These are phyloP conservation scores for Chirona hameri DNA, from an alignment of 2,888 invertebrate genomes.

Conservation along the genomic window DNA sequence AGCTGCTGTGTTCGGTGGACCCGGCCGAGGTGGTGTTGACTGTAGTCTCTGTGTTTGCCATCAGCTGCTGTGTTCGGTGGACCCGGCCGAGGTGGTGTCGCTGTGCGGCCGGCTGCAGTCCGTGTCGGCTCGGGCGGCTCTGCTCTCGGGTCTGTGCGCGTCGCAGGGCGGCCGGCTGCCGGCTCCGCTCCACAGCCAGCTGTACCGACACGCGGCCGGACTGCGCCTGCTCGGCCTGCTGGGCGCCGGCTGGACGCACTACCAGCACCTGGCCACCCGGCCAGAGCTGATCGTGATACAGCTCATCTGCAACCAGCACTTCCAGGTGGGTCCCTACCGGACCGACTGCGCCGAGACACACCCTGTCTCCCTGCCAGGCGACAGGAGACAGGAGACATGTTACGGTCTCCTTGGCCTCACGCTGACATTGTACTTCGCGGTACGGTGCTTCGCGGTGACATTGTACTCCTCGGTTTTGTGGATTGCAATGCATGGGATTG, in stretches of 20 bases:
- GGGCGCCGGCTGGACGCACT: slow-evolving; percentile 10
- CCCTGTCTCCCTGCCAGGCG: too few relatives aligned
- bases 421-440: too few relatives aligned
- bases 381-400: too few relatives aligned
- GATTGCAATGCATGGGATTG: too few relatives aligned
- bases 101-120: slow-evolving; percentile 26
- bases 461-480: too few relatives aligned
- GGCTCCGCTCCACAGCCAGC: background rate
- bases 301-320: slow-evolving; percentile 26
- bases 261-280: slow-evolving; percentile 28
- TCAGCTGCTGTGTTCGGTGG: background rate
- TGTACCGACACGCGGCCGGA: slow-evolving; percentile 10
- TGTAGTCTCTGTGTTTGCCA: background rate
- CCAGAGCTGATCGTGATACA: slow-evolving; percentile 22
- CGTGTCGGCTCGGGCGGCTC: background rate
- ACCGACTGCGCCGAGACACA: too few relatives aligned
- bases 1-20: background rate
- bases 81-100: background rate
- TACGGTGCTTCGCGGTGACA: too few relatives aligned
- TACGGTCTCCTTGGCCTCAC: too few relatives aligned
- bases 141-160: slow-evolving; percentile 27
- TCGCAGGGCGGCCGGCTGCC: background rate
- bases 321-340: slow-evolving; percentile 29
- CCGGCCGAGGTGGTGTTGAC: background rate
- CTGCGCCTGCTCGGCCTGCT: slow-evolving; percentile 3